A percentile compares a stretch with the other conserved stretches of the same genome.
Evolutionary conservation across 2,797 vertebrate species (phyloP).

Genomic region (Passerculus sandwichensis): DNA sequence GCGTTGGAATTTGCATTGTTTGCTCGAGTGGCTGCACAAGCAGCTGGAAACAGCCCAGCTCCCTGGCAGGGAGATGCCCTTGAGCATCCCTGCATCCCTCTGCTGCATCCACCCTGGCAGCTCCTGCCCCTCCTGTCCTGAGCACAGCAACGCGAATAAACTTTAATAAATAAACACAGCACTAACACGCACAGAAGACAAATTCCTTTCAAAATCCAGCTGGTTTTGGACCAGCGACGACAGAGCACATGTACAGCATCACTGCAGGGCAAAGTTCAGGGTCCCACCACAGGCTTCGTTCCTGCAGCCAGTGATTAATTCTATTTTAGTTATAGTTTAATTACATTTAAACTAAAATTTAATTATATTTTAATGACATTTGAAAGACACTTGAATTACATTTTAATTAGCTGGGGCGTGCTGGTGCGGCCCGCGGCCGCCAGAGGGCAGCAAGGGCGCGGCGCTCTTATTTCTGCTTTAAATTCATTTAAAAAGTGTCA

Average conservation of each 20-base stretch:
- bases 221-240: rapidly evolving
- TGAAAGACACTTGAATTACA: neutral
- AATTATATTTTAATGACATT: neutral
- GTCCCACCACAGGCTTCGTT: rapidly evolving
- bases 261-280: no score
- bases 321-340: neutral
- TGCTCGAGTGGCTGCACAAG: neutral
- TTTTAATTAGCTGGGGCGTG: rapidly evolving
- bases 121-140: no score
- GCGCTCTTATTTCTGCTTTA: no score
- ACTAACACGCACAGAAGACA: no score
- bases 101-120: neutral
- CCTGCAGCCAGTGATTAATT: rapidly evolving
- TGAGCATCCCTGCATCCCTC: neutral
- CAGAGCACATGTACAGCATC: rapidly evolving
- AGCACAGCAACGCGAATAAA: neutral
- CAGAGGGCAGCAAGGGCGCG: neutral
- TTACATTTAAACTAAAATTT: neutral
- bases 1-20: neutral
- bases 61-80: neutral
- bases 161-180: neutral
- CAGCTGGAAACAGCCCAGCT: neutral
- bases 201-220: neutral
- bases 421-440: neutral
- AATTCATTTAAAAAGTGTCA: rapidly evolving